Conservation (phyloP, 1,140 invertebrate genomes). For the Subanguina moxae region DNA sequence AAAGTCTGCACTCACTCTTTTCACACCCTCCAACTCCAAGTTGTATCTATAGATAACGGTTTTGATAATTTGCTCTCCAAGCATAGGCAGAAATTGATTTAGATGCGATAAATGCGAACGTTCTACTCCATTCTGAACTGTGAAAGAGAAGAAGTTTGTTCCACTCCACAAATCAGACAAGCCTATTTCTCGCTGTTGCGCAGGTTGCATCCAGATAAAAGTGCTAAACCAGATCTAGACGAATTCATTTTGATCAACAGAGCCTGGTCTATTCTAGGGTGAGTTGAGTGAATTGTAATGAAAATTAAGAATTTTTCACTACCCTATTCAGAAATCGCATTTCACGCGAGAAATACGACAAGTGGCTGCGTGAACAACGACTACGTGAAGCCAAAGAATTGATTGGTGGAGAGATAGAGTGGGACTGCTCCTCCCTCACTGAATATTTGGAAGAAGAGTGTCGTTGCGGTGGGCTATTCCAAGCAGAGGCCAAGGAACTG, state of each 20-base stretch:
- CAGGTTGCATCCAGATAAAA: conserved; percentile 28
- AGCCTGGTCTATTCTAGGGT: conserved; percentile 30
- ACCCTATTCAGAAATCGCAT: conserved; percentile 20
- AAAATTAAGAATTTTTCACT: not conserved
- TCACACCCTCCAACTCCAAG: too few species aligned
- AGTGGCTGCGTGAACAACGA: conserved; percentile 34
- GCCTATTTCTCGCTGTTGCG: conserved; percentile 24
- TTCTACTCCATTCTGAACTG: conserved; percentile 19
- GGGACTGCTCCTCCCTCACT: conserved; percentile 9
- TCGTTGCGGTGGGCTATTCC: conserved; percentile 30
- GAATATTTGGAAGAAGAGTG: conserved; percentile 13
- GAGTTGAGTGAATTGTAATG: not conserved
- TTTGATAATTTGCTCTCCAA: too few species aligned
- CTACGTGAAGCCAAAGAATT: conserved; percentile 30
- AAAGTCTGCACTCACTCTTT: too few species aligned
- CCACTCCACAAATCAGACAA: conserved; percentile 19
- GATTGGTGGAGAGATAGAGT: conserved; percentile 22
- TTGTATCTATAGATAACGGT: too few species aligned
- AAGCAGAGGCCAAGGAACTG: conserved; percentile 27
- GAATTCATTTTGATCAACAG: conserved; percentile 17
- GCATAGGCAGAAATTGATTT: too few species aligned
- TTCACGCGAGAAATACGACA: conserved; percentile 23
- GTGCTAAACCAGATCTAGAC: conserved; percentile 12
- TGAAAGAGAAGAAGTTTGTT: not conserved
- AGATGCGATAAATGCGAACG: conserved; percentile 12